Conservation (phyloP, 2,113 vertebrate species). For the Orientallactaga bullata region DNA sequence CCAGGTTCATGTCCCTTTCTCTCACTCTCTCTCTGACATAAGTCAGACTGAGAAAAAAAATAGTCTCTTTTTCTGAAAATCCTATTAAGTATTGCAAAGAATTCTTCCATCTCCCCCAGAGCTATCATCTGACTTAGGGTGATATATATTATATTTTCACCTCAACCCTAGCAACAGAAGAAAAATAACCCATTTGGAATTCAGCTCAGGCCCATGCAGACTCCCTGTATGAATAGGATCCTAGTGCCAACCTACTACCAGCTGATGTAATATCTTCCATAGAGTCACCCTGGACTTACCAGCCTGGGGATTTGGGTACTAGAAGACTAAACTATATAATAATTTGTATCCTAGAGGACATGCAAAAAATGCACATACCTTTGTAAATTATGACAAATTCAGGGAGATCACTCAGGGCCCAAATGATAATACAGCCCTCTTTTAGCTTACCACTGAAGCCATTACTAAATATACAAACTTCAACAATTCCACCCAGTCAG, state of each 20-base stretch:
- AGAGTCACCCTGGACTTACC: too few relatives aligned
- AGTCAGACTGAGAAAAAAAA: background rate
- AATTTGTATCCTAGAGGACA: background rate
- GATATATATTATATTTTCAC: background rate
- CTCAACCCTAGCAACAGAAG: background rate
- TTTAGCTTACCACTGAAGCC: background rate
- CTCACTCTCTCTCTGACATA: background rate
- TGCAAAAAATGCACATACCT: background rate
- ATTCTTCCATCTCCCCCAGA: background rate
- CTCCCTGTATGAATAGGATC: background rate
- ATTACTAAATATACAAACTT: background rate
- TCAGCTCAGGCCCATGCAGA: background rate
- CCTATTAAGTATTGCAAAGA: background rate
- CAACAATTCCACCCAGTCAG: too few relatives aligned
- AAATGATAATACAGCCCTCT: background rate
- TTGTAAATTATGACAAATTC: background rate
- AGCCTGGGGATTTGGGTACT: too few relatives aligned
- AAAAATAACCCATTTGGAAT: background rate
- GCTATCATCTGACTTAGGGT: background rate
- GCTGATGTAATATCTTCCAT: too few relatives aligned
- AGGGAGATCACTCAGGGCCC: background rate
- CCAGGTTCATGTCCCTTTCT: background rate
- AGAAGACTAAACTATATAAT: too few relatives aligned
- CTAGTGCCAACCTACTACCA: background rate
- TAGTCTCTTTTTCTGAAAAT: background rate